Evolutionary conservation across 1,140 invertebrate genomes (phyloP), one percentile per base, ranked within the genome.

Genomic region (Hyposmocoma kahamanoa): DNA sequence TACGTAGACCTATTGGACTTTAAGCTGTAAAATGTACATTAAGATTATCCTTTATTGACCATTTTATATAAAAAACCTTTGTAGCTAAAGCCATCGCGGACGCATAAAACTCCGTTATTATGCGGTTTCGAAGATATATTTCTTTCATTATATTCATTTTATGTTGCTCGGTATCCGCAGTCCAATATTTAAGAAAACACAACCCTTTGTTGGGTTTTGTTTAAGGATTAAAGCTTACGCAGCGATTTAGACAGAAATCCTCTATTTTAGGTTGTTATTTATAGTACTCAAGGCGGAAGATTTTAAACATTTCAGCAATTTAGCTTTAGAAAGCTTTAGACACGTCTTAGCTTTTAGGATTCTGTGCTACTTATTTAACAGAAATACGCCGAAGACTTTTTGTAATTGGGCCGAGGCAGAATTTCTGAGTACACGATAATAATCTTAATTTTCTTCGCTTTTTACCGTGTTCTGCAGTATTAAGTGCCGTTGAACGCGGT

Each of bases 121-220:
- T 6, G 24, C 24, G 24, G 11, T 26, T 26, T 11, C 24, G 11
- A 26, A 26, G 24, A 5, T 11, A 26, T 26, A 26, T 26, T 26
- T 26, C 24, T 26, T 26, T 26, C 24, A 26, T 26, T 26, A 26
- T 26, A 26, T 26, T 26, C 24, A 26, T 26, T 5, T 26, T 26
- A 26, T 26, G 11, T 11, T 6, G 5, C 24, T 6, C 24, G 24
- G 24, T 26, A 26, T 26, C 24, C 24, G 21, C 13, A 38, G 42
- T n/a, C n/a, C n/a, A 42, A 42, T 47, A 49, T 59, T 44, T 50
- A 59, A 51, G 52, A 54, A 54, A 50, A 11, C 11, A 15, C 22
- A 28, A 38, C 45, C 51, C 47, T 54, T 59, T 51, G 42, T 39
- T 32, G 42, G 39, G 47, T 26, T 51, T 50, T 50, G 26, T 49